phyloP scores from a whole-genome alignment of 1,140 invertebrate genomes.

The Tetraneura akinire region DNA sequence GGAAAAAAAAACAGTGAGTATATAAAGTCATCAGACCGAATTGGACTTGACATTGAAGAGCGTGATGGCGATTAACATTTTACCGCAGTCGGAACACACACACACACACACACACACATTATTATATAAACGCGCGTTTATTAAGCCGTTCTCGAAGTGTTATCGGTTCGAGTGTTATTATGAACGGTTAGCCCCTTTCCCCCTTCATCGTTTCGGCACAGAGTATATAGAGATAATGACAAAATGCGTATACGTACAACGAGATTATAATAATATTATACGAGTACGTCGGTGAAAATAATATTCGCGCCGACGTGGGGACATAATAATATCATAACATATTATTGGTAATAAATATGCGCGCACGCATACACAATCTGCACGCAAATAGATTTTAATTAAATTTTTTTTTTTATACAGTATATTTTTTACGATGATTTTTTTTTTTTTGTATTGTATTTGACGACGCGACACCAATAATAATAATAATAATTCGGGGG shows the following conservation, averaged over 20 bases:
- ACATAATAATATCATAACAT: no score
- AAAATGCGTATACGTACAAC: background rate
- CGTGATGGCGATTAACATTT: background rate
- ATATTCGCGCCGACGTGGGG: no score
- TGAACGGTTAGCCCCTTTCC: background rate
- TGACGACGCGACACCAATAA: no score
- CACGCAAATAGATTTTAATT: no score
- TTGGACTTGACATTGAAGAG: conserved; percentile 33
- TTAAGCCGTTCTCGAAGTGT: background rate
- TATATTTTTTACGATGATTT: no score
- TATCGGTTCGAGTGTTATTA: conserved; percentile 22
- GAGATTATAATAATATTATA: conserved; percentile 14
- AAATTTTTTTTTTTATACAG: no score
- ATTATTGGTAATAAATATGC: no score
- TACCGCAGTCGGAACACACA: background rate
- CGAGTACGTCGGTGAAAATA: no score
- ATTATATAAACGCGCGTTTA: background rate
- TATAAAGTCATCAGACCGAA: background rate
- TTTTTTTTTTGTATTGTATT: no score
- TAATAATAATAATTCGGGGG: no score
- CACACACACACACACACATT: background rate
- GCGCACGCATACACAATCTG: no score
- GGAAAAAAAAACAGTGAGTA: background rate
- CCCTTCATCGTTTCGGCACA: background rate
- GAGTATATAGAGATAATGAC: no score